Evolutionary conservation across 2,888 invertebrate genomes (phyloP), one percentile per base, ranked within the genome.

Genomic region (Diogma glabrata): DNA sequence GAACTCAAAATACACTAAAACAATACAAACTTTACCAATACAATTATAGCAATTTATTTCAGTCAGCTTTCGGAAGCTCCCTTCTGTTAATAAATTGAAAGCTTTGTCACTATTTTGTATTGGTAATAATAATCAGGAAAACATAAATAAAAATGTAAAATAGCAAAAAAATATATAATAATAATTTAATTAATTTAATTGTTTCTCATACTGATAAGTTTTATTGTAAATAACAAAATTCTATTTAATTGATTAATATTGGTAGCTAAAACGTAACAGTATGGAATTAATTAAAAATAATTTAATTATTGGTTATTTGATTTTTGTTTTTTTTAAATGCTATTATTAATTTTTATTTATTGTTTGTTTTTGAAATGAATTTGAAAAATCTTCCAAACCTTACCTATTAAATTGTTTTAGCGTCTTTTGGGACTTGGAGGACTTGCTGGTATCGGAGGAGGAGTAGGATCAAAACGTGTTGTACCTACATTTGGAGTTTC

Each of bases 401-500:
- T 22, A 43, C 23, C n/a, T 43, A n/a, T 43, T 43, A 43, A 43
- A 52, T 55, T 53, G 52, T 51, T 55, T 53, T 53, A 56, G 56
- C 56, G 56, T 47, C 33, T 56, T 6, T 51, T 56, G 48, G 55
- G 60, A 49, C 57, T 55, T 51, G 72, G 70, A 64, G 71, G 59
- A 66, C 73, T 71, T 64, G 73, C 70, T 63, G 73, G 71, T 64
- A n/a, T n/a, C n/a, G n/a, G n/a, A n/a, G 73, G 70, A 63, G 67
- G 68, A 49, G 10, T 16, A 24, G 53, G 52, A 24, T 26, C 75
- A 67, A 81, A 79, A 72, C 80, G 80, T 72, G 75, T 84, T 66
- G 75, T 80, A 70, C 90, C 90, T 63, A 89, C 90, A 60, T 87
- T 89, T 75, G 90, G 90, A 67, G 81, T 91, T 61, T 89, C 88